Evolutionary conservation across 1,140 invertebrate genomes (phyloP), one percentile per base, ranked within the genome.

Genomic region (Drosophila sechellia): DNA sequence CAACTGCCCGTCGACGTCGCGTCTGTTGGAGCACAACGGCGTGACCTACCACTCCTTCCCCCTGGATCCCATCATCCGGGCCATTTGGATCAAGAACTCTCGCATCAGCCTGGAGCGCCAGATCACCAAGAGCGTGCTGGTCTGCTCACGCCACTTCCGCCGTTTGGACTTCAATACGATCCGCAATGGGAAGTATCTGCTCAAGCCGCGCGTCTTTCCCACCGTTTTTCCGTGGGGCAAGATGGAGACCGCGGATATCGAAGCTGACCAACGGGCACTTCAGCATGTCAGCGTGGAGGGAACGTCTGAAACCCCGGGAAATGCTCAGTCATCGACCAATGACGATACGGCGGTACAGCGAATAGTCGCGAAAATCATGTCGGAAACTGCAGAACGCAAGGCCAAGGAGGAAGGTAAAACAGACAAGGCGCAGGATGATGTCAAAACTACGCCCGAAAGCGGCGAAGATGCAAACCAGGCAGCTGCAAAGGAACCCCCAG

Each of bases 111-210:
- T 76, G 1, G 93, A 93, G 17, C 93, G 93, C 50, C 93, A 93
- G 69, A 93, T 93, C 27, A 93, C 93, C 22, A 93, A 94, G 90
- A 93, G 94, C 55, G 93, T 94, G 39, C 93, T 94, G 71, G 93
- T 95, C 4, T 95, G 95, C 68, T 95, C 95, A 4, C 92, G 93
- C 56, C 95, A 95, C 81, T 95, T 95, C 75, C 92, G 94, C 48
- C 92, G 93, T n/a, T 92, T 93, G 1, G 95, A 95, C 83, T 95
- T 95, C 81, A 94, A 94, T 79, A 92, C 92, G 48, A 93, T 93
- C 11, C 94, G 94, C 77, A 93, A 93, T 68, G 93, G 94, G 39
- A 95, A 94, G 71, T 94, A 94, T 73, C 81, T 95, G 27, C 92
- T 93, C 27, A 94, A 94, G 73, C 68, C 69, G 55, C 86, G 87